phyloP scores from a whole-genome alignment of 1,140 invertebrate genomes.

The Lucilia sericata region DNA sequence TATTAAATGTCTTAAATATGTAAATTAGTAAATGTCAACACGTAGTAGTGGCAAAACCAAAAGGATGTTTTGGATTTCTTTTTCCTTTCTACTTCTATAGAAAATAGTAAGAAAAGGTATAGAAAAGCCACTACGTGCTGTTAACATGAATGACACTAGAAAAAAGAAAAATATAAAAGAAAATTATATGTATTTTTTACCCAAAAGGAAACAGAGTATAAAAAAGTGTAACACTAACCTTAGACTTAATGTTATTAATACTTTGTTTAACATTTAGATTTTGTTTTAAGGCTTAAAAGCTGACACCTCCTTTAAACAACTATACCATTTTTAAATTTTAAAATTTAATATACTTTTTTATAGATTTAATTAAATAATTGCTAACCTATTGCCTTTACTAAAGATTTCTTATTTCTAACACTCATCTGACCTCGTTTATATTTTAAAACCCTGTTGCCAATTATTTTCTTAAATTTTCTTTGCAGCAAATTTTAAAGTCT shows the following conservation, averaged over 20 bases:
- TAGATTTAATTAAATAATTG: too few relatives aligned
- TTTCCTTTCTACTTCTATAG: too few relatives aligned
- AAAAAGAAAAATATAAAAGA: not conserved
- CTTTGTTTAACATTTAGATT: slow-evolving; percentile 25
- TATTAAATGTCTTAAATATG: slow-evolving; percentile 26
- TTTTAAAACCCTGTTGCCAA: too few relatives aligned
- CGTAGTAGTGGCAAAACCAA: slow-evolving; percentile 1
- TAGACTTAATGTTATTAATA: not conserved
- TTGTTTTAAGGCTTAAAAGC: too few relatives aligned
- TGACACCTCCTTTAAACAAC: too few relatives aligned
- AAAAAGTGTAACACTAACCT: not conserved
- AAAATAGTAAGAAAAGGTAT: not conserved
- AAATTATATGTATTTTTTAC: not conserved
- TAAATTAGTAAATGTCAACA: slow-evolving; percentile 30
- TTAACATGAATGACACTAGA: not conserved
- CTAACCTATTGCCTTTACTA: too few relatives aligned
- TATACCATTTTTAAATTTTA: too few relatives aligned
- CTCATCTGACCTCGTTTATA: too few relatives aligned
- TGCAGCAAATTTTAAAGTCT: too few relatives aligned
- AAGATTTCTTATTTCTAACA: too few relatives aligned
- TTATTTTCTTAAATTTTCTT: too few relatives aligned
- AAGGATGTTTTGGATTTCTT: not conserved
- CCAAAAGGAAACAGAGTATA: not conserved
- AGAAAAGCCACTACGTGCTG: not conserved
- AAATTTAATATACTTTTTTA: too few relatives aligned